Evolutionary conservation across 2,888 invertebrate genomes (phyloP).

Genomic region (Synergus gifuensis): DNA sequence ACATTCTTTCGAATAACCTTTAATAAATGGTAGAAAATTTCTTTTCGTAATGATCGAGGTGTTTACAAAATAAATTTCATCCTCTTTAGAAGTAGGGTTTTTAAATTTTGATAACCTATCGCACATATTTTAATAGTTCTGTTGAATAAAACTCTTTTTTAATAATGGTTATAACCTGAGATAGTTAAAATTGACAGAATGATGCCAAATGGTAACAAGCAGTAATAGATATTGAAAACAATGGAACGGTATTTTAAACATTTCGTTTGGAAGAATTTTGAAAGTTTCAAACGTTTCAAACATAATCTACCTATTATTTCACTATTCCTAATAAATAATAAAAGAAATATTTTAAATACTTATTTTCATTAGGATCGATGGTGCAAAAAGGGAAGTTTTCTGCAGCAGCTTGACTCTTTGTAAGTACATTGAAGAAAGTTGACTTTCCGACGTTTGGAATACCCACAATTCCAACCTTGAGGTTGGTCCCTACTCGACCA

Average conservation of each 20-base stretch:
- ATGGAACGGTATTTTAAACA: background rate
- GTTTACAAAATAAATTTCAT: constrained; percentile 42
- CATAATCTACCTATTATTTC: too few species aligned
- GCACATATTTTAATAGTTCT: background rate
- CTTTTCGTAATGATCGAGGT: constrained; percentile 67
- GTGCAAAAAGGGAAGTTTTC: constrained; percentile 99
- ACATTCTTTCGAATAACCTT: constrained; percentile 55
- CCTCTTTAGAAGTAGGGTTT: background rate
- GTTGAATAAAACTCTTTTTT: background rate
- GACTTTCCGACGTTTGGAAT: constrained; percentile 99
- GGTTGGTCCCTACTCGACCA: constrained; percentile 96
- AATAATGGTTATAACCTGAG: background rate
- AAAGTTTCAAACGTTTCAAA: background rate
- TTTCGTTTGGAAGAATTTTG: background rate
- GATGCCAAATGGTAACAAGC: background rate
- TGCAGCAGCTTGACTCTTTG: constrained; percentile 97
- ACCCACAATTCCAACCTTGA: constrained; percentile 97
- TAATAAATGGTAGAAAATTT: constrained; percentile 63
- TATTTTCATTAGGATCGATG: constrained; percentile 99
- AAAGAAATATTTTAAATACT: constrained; percentile 81
- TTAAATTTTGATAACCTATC: background rate
- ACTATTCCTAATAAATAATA: background rate
- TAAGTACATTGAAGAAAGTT: constrained; percentile 99
- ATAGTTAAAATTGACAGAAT: background rate
- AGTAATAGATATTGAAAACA: background rate